Evolutionary conservation across 2,888 invertebrate species (phyloP), one percentile per base, ranked within the genome.

Genomic region (Chaetogeoica ovagalla): DNA sequence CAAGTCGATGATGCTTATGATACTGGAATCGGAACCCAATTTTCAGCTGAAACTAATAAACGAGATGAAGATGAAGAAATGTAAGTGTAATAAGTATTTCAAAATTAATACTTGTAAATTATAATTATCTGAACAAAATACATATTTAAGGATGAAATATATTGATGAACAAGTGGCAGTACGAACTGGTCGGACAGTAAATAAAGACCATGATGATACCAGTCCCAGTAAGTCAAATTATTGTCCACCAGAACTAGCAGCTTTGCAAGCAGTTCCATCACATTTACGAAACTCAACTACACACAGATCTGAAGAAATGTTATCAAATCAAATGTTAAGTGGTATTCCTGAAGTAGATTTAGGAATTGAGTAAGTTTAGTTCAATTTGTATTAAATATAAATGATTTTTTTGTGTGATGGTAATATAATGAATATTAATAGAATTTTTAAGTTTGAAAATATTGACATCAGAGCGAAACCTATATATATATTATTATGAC

Each of bases 341-440:
- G 99, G 99, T 59, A 99, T 99, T 83, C 99, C 99, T 0, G 99
- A 99, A 89, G 96, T 99, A 0, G 98, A 99, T 87, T 89, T 99
- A 75, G 99, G 99, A n/a, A 97, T 99, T 84, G 97, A 98, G 90
- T 91, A 86, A 87, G 89, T 86, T 63, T 9, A n/a, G 69, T 59
- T 60, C 21, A 30, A 39, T 39, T 39, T 39, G 8, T 48, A 48
- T 9, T 48, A 48, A 48, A 48, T 48, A 2, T 48, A 48, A 48
- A 39, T 48, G 11, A 11, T 48, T 9, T 48, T 9, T 48, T 48
- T 48, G 5, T 55, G 17, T 55, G 19, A 55, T 17, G 55, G 4
- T 17, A 17, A 13, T 55, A 55, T 8, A 48, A 48, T 48, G 11
- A 48, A 11, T 48, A 48, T 48, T 48, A 8, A 8, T 48, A 48